These are phyloP conservation scores for Lepilemur ruficaudatus DNA, from an alignment of 2,797 vertebrate species.

Conservation along the genomic window DNA sequence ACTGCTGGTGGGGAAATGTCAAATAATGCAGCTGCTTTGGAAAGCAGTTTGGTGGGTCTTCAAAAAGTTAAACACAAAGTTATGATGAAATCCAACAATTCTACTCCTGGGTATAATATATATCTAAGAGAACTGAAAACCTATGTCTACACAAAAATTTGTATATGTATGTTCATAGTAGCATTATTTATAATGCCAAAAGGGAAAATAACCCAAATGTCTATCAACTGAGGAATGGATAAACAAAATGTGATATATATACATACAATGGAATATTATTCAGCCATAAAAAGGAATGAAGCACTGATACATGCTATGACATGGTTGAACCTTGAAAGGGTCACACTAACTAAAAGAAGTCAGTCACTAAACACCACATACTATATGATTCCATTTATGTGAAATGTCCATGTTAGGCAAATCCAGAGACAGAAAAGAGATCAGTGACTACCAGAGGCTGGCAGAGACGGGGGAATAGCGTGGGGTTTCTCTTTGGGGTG, in stretches of 20 bases:
- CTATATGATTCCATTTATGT: not conserved
- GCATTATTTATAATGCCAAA: not conserved
- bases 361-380: not conserved
- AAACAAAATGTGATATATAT: not conserved
- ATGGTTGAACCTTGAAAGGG: slow-evolving; percentile 21
- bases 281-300: slow-evolving; percentile 27
- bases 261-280: not conserved
- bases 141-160: not conserved
- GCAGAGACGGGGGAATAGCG: not conserved
- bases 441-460: not conserved
- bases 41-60: slow-evolving; percentile 10
- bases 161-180: not conserved
- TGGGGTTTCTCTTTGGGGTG: not conserved
- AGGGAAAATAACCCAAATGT: slow-evolving; percentile 3
- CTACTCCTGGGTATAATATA: not conserved
- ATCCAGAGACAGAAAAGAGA: slow-evolving; percentile 42
- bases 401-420: slow-evolving; percentile 25
- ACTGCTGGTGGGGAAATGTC: not conserved
- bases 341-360: slow-evolving; percentile 19
- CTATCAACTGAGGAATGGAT: not conserved
- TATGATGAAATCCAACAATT: not conserved
- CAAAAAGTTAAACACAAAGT: slow-evolving; percentile 28
- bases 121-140: not conserved
- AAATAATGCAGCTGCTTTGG: slow-evolving; percentile 8
- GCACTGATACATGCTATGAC: not conserved